Conservation (phyloP, 2,797 vertebrate genomes). For the Tachyglossus aculeatus region DNA sequence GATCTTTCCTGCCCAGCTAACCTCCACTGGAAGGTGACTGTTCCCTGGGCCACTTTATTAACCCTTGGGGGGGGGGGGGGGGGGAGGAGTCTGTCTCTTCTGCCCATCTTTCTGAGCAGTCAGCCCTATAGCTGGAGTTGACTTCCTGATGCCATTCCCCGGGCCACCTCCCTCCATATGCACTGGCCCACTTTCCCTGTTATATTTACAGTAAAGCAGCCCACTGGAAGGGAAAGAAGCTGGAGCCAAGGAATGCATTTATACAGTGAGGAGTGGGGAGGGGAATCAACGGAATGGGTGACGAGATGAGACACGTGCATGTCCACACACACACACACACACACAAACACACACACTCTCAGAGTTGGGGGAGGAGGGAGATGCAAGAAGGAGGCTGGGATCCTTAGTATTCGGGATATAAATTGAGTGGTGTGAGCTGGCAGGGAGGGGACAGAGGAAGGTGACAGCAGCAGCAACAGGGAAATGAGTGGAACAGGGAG, state of each 20-base stretch:
- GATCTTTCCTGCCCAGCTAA: too few species aligned
- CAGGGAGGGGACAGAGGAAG: too few species aligned
- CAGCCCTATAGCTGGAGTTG: accelerated
- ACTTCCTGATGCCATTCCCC: accelerated
- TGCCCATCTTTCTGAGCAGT: neutral
- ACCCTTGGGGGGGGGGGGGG: neutral
- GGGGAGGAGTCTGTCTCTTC: accelerated
- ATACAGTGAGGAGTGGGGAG: neutral
- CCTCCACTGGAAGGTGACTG: too few species aligned
- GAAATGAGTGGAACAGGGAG: too few species aligned
- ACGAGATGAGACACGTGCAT: neutral
- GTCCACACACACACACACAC: neutral
- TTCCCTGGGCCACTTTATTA: too few species aligned
- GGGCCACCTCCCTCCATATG: neutral
- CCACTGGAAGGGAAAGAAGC: neutral
- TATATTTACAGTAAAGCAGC: neutral
- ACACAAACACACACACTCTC: neutral
- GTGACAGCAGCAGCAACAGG: too few species aligned
- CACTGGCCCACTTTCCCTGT: slow-evolving; percentile 32
- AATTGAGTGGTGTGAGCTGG: too few species aligned
- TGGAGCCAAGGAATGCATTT: slow-evolving; percentile 5
- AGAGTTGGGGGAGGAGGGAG: neutral
- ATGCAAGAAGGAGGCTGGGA: neutral
- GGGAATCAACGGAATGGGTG: neutral
- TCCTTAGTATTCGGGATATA: too few species aligned